Evolutionary conservation across 1,140 invertebrate species (phyloP).

Genomic region (Plectrocnemia conspersa): DNA sequence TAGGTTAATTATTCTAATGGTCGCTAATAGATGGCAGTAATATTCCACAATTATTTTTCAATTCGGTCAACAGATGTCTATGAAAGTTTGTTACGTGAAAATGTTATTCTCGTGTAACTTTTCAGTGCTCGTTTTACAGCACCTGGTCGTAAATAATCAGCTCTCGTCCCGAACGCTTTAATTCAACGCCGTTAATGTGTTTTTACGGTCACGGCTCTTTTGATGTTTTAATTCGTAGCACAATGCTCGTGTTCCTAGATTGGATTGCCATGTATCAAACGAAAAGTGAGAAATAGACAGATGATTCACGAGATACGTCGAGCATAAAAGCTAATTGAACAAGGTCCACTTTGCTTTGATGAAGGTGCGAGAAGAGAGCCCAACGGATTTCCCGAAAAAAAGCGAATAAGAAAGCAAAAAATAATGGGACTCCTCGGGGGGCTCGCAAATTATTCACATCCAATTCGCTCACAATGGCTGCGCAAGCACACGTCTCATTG

Average conservation of each 20-base stretch:
- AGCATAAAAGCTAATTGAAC: constrained; percentile 4
- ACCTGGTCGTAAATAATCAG: constrained; percentile 2
- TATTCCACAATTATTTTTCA: too few species aligned
- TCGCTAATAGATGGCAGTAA: too few species aligned
- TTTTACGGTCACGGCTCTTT: constrained; percentile 19
- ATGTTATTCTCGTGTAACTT: too few species aligned
- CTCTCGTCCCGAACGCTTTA: not conserved
- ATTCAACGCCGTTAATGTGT: constrained; percentile 11
- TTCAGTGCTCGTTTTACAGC: too few species aligned
- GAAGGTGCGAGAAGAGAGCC: constrained; percentile 1
- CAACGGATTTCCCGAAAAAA: constrained; percentile 11
- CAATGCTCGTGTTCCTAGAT: constrained; percentile 8
- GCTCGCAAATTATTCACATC: constrained; percentile 4
- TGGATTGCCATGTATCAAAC: constrained; percentile 16
- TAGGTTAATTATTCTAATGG: too few species aligned
- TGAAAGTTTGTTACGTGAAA: too few species aligned
- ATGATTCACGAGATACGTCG: constrained; percentile 11
- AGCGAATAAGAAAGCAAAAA: not conserved
- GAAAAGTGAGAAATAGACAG: not conserved
- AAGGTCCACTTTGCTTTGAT: not conserved
- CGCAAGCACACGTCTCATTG: constrained; percentile 14
- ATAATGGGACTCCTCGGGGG: not conserved
- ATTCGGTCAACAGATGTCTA: too few species aligned
- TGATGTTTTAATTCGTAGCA: constrained; percentile 13
- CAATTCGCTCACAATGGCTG: not conserved